Percentiles rank a stretch among this genome's conserved stretches.
Conservation (phyloP, 2,113 vertebrate genomes). For the Gymnocephalus cernua region DNA sequence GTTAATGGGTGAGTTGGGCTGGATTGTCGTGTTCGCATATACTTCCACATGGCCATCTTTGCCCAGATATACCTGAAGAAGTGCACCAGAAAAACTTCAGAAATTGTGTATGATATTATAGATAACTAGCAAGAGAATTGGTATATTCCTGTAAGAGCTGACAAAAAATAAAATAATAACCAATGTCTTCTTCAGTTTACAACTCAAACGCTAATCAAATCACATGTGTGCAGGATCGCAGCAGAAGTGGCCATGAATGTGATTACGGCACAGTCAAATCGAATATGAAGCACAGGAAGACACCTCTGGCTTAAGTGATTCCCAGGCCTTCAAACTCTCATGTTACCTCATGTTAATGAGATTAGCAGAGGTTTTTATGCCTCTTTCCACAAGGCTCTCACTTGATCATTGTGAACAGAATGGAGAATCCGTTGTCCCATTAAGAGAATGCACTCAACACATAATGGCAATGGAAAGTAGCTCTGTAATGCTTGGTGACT, state of each 20-base stretch:
- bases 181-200: conserved; percentile 42
- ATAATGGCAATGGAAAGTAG: conserved; percentile 47
- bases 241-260: conserved; percentile 76
- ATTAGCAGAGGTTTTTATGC: conserved; percentile 68
- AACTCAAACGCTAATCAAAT: conserved; percentile 70
- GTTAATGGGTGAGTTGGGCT: conserved; percentile 87
- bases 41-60: conserved; percentile 80
- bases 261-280: conserved; percentile 79
- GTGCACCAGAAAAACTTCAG: conserved; percentile 8
- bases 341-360: conserved; percentile 76
- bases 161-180: conserved; percentile 7
- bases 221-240: conserved; percentile 59
- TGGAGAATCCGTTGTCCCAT: conserved; percentile 55
- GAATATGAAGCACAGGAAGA: conserved; percentile 79
- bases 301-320: conserved; percentile 79
- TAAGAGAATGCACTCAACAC: conserved; percentile 63
- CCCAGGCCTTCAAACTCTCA: conserved; percentile 74
- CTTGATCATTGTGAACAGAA: conserved; percentile 49
- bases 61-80: conserved; percentile 89
- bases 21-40: conserved; percentile 86
- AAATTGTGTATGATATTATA: neutral
- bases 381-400: conserved; percentile 37
- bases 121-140: conserved; percentile 1
- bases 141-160: conserved; percentile 8
- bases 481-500: conserved; percentile 22